A percentile compares a stretch with the other conserved stretches of the same genome.
These are phyloP conservation scores for Drosophila melanogaster DNA, from an alignment of 1,140 invertebrate genomes.

Conservation along the genomic window DNA sequence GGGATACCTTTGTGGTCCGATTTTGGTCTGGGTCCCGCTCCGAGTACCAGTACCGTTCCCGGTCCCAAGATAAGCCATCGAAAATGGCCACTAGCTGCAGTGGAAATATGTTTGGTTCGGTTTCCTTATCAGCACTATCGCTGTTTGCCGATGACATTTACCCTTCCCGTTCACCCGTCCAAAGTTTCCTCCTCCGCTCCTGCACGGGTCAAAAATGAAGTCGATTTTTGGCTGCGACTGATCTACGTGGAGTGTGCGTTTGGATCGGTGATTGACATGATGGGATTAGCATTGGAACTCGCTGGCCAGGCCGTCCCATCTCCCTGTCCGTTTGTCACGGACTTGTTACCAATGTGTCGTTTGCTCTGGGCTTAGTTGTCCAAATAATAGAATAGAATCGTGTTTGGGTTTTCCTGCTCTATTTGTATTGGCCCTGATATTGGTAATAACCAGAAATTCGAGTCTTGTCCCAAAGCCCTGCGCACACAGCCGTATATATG, in stretches of 20 bases:
- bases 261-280: constrained; percentile 64
- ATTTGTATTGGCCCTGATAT: constrained; percentile 78
- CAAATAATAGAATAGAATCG: constrained; percentile 55
- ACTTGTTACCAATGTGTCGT: constrained; percentile 67
- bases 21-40: constrained; percentile 18
- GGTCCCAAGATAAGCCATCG: constrained; percentile 70
- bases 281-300: constrained; percentile 67
- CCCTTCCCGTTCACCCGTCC: constrained; percentile 28
- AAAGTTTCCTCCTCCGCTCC: neutral
- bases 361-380: constrained; percentile 72
- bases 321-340: constrained; percentile 32
- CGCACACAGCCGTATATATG: constrained; percentile 19
- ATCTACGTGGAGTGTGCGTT: constrained; percentile 46
- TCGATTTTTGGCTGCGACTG: constrained; percentile 47
- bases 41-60: no score
- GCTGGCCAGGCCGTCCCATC: neutral
- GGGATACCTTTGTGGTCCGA: constrained; percentile 31
- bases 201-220: constrained; percentile 75
- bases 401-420: constrained; percentile 40
- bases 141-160: constrained; percentile 73
- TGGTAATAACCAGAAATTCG: constrained; percentile 70
- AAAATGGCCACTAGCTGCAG: constrained; percentile 73
- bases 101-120: constrained; percentile 33
- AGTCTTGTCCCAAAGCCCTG: constrained; percentile 59
- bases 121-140: constrained; percentile 71